Evolutionary conservation across 2,888 invertebrate species (phyloP), one percentile per base, ranked within the genome.

Genomic region (Pherbina coryleti): DNA sequence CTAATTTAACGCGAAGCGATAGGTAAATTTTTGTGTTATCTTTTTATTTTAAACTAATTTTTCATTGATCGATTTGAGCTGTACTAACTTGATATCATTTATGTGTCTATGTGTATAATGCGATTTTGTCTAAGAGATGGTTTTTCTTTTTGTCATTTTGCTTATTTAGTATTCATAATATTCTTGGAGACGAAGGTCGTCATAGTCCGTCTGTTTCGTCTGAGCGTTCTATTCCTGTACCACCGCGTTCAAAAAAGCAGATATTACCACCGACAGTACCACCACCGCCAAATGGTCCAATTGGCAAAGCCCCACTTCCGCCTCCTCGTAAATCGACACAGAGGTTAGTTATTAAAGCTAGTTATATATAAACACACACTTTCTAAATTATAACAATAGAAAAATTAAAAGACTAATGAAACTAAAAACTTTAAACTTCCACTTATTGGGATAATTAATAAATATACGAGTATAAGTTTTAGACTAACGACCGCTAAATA

Each of bases 271-370:
- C 83, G 81, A 74, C 83, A 75, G 73, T 82, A 73, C 81, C 84
- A 77, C 80, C 83, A 78, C 81, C 83, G 78, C 81, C 83, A 44
- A 77, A 82, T 81, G 82, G 80, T 31, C 83, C 82, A 49, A 78
- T 84, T 79, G 86, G 86, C 79, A 85, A 86, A 76, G 85, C 87
- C 79, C 88, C 88, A 79, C 81, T 88, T 82, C 88, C 88, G 75
- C 88, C 88, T 81, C 88, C 88, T 79, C 85, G 88, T 82, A 85
- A 87, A 84, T 84, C 87, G 79, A 85, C 85, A 82, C 87, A 86
- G 83, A 88, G 88, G 88, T 88, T 87, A 86, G 88, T 88, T 79
- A 14, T 55, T 11, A n/a, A 17, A 31, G 44, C 14, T 44, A 14
- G 44, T 44, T 11, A 14, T 44, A 44, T 11, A 67, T 11, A 44